Conservation (phyloP, 2,113 vertebrate genomes). For the Amazona vittata region DNA sequence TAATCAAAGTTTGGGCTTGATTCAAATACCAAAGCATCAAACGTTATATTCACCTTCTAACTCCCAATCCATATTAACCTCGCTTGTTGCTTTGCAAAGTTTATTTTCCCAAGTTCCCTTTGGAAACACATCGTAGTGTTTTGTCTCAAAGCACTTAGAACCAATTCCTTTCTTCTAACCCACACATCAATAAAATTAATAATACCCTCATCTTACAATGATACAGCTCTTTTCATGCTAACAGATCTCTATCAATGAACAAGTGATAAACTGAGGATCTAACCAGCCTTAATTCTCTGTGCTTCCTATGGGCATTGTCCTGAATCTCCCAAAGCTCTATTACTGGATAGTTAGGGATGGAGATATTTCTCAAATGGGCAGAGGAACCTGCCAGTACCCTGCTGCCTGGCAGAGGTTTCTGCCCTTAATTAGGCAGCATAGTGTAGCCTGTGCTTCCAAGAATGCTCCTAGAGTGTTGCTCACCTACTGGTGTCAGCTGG, state of each 20-base stretch:
- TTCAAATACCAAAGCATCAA: neutral
- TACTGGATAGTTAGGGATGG: neutral
- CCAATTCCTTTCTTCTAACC: neutral
- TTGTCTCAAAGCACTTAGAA: neutral
- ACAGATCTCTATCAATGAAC: neutral
- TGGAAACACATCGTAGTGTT: neutral
- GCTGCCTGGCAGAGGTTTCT: neutral
- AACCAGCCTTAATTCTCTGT: neutral
- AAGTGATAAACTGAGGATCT: neutral
- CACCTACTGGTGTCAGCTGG: neutral
- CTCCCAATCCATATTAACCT: neutral
- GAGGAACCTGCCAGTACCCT: neutral
- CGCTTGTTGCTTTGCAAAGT: neutral
- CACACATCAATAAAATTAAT: neutral
- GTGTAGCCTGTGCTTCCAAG: neutral
- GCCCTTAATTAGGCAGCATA: neutral
- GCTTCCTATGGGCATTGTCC: neutral
- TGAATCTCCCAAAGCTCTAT: neutral
- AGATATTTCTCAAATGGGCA: neutral
- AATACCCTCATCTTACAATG: neutral
- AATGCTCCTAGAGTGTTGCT: neutral
- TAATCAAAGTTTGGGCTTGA: conserved; percentile 25
- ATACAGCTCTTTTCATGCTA: neutral
- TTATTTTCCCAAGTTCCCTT: conserved; percentile 7
- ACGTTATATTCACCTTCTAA: neutral